Evolutionary conservation across 2,113 vertebrate genomes (phyloP).

Genomic region (Megaceryle torquata): DNA sequence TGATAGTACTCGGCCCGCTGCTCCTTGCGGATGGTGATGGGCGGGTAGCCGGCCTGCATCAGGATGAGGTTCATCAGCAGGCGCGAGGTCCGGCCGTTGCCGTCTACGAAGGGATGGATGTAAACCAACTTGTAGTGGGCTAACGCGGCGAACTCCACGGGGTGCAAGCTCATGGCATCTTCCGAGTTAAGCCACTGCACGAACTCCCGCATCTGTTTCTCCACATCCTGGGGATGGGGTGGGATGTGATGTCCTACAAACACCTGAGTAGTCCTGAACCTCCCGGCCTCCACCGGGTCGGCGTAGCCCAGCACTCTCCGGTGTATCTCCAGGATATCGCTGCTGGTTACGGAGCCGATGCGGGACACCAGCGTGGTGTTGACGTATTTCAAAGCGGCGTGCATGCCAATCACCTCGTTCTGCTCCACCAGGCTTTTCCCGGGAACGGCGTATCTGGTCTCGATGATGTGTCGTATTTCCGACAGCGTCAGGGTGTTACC

Average conservation of each 20-base stretch:
- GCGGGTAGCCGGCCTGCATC: constrained; percentile 93
- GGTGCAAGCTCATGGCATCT: constrained; percentile 89
- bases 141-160: constrained; percentile 90
- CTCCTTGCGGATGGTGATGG: constrained; percentile 94
- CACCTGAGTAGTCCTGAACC: constrained; percentile 88
- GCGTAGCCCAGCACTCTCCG: constrained; percentile 90
- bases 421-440: constrained; percentile 95
- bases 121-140: constrained; percentile 97
- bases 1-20: constrained; percentile 91
- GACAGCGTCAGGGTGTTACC: constrained; percentile 95
- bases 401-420: constrained; percentile 94
- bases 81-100: constrained; percentile 91
- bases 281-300: constrained; percentile 90
- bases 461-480: constrained; percentile 94
- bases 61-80: constrained; percentile 95
- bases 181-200: constrained; percentile 95
- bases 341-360: constrained; percentile 79
- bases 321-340: constrained; percentile 90
- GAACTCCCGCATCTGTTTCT: constrained; percentile 90
- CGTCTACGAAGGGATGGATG: constrained; percentile 93
- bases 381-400: constrained; percentile 91
- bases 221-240: constrained; percentile 87
- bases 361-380: constrained; percentile 88
- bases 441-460: constrained; percentile 91
- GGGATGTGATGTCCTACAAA: constrained; percentile 96